Conservation (phyloP, 1,140 invertebrate species). For the Eufriesea mexicana region DNA sequence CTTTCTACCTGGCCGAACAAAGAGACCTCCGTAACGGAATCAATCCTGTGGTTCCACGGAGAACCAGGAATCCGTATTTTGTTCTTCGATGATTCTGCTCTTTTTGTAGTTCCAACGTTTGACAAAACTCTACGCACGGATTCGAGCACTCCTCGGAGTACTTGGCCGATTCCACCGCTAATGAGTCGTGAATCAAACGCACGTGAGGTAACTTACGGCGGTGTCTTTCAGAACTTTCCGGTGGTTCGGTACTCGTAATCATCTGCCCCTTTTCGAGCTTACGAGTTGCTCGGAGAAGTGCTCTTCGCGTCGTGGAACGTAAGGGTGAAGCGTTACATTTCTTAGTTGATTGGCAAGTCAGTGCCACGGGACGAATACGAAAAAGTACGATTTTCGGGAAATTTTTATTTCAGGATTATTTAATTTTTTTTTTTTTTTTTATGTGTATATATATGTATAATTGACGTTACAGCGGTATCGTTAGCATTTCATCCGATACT, state of each 20-base stretch:
- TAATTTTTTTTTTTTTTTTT: neutral
- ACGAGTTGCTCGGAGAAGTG: slow-evolving; percentile 39
- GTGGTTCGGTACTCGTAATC: slow-evolving; percentile 21
- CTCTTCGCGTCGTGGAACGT: slow-evolving; percentile 5
- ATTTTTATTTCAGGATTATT: neutral
- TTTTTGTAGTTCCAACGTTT: neutral
- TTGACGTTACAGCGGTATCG: too few species aligned
- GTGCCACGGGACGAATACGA: neutral
- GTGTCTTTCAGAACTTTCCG: slow-evolving; percentile 17
- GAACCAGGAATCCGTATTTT: slow-evolving; percentile 44
- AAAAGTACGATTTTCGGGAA: neutral
- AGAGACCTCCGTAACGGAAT: slow-evolving; percentile 68
- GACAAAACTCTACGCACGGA: neutral
- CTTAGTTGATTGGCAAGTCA: slow-evolving; percentile 8
- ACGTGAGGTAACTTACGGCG: slow-evolving; percentile 15
- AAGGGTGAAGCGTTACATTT: slow-evolving; percentile 38
- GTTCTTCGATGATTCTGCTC: slow-evolving; percentile 23
- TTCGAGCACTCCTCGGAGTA: slow-evolving; percentile 1
- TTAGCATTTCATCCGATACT: too few species aligned
- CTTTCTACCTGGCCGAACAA: slow-evolving; percentile 68
- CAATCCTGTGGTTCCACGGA: slow-evolving; percentile 52
- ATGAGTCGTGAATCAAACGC: slow-evolving; percentile 44
- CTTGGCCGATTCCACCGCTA: slow-evolving; percentile 26
- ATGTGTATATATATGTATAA: too few species aligned
- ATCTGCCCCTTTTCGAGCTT: slow-evolving; percentile 29